A percentile compares a stretch with the other conserved stretches of the same genome.
Evolutionary conservation across 2,797 vertebrate species (phyloP).

Genomic region (Ptychobarbus kaznakovi): DNA sequence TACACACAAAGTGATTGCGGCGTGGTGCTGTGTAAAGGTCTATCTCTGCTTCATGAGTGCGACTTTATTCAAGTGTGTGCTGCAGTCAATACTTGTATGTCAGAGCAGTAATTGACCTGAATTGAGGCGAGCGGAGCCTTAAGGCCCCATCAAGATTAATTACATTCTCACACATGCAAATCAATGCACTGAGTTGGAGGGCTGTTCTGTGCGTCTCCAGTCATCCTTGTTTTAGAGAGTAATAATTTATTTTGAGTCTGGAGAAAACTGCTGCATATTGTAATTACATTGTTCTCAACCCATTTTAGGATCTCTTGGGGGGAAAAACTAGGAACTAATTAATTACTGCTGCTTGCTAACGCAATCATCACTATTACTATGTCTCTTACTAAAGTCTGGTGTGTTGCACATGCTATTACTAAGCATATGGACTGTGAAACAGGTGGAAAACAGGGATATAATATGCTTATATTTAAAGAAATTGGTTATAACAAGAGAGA

Average conservation of each 20-base stretch:
- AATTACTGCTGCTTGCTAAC: not conserved
- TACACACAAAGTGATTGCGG: not conserved
- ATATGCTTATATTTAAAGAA: not conserved
- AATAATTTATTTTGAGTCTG: constrained; percentile 42
- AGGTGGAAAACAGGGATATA: not conserved
- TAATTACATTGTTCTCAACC: constrained; percentile 36
- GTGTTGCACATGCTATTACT: not conserved
- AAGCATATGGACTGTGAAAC: not conserved
- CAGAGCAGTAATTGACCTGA: constrained; percentile 48
- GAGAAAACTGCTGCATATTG: constrained; percentile 38
- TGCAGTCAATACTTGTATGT: constrained; percentile 29
- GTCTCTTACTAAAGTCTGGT: not conserved
- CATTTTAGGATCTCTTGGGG: constrained; percentile 26
- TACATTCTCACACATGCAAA: constrained; percentile 60
- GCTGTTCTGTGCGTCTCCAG: constrained; percentile 44
- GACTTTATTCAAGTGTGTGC: constrained; percentile 17
- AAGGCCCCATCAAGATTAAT: constrained; percentile 62
- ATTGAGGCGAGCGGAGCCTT: constrained; percentile 46
- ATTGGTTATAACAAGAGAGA: not conserved
- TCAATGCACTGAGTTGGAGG: constrained; percentile 58
- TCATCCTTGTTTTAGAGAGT: constrained; percentile 50
- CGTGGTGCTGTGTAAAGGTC: constrained; percentile 10
- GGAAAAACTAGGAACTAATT: constrained; percentile 32
- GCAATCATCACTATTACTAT: not conserved
- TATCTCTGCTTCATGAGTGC: not conserved